Evolutionary conservation across 2,888 invertebrate species (phyloP).

Genomic region (Nomada lathburiana): DNA sequence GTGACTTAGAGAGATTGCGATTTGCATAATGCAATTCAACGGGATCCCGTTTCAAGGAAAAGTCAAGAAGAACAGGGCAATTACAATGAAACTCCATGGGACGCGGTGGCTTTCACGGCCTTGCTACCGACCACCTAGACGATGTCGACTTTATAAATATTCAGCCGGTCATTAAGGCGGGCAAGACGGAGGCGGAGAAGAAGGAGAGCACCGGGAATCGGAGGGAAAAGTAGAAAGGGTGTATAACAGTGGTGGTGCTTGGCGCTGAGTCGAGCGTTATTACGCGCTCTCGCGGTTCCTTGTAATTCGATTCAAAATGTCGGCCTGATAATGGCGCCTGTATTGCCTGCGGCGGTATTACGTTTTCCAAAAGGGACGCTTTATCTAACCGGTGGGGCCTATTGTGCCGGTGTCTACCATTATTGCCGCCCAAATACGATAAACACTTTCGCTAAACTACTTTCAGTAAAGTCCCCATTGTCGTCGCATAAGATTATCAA

Average conservation of each 20-base stretch:
- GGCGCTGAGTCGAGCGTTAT: conserved; percentile 66
- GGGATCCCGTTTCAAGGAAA: conserved; percentile 81
- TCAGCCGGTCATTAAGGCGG: conserved; percentile 79
- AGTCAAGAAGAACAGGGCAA: conserved; percentile 84
- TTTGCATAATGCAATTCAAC: conserved; percentile 84
- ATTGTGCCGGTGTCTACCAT: too few relatives aligned
- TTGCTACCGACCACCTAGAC: conserved; percentile 75
- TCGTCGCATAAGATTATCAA: not conserved
- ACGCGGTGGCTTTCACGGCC: conserved; percentile 78
- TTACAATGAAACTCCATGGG: conserved; percentile 83
- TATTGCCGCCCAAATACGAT: not conserved
- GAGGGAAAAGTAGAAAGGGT: conserved; percentile 60
- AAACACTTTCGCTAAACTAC: too few relatives aligned
- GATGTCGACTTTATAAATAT: conserved; percentile 83
- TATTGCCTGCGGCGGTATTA: conserved; percentile 20
- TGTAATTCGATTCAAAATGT: conserved; percentile 77
- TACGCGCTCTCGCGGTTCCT: conserved; percentile 69
- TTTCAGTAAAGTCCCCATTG: too few relatives aligned
- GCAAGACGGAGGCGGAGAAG: conserved; percentile 36
- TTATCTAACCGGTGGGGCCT: not conserved
- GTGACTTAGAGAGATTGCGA: conserved; percentile 82
- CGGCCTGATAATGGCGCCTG: conserved; percentile 52
- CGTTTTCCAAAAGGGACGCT: not conserved
- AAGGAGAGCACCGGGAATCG: not conserved
- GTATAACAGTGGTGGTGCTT: conserved; percentile 73